Percentiles rank a stretch among this genome's conserved stretches.
phyloP scores from a whole-genome alignment of 2,113 vertebrate species.

The Caranx melampygus region DNA sequence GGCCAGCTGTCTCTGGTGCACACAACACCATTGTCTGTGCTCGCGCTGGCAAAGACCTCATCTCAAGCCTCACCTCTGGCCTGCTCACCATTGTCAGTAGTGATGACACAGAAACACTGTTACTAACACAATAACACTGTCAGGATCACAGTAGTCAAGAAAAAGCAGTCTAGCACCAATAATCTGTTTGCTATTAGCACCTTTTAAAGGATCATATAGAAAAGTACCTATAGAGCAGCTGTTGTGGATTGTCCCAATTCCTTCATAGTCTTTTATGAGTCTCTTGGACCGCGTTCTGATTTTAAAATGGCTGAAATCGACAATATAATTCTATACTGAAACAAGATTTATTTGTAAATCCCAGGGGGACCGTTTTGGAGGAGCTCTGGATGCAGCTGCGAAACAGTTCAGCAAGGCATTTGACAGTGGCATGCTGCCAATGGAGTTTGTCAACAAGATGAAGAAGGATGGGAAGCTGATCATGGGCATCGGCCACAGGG shows the following conservation, averaged over 20 bases:
- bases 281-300: too few species aligned
- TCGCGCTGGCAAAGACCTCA: constrained; percentile 95
- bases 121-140: not conserved
- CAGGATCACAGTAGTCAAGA: not conserved
- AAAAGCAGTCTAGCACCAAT: not conserved
- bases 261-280: not conserved
- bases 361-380: constrained; percentile 97
- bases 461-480: constrained; percentile 99
- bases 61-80: constrained; percentile 97
- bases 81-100: constrained; percentile 96
- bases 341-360: constrained; percentile 3
- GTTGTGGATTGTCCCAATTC: too few species aligned
- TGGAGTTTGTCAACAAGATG: constrained; percentile 99
- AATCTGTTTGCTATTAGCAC: not conserved
- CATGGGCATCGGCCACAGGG: constrained; percentile 98
- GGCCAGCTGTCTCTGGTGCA: constrained; percentile 95
- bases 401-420: constrained; percentile 99
- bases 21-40: constrained; percentile 99
- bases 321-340: not conserved
- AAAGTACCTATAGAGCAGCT: too few species aligned
- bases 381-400: constrained; percentile 95
- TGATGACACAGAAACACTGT: not conserved
- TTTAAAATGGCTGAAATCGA: not conserved
- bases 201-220: too few species aligned
- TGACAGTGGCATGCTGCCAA: constrained; percentile 95